These are phyloP conservation scores for Hippocampus comes DNA, from an alignment of 2,113 vertebrate genomes.

Conservation along the genomic window DNA sequence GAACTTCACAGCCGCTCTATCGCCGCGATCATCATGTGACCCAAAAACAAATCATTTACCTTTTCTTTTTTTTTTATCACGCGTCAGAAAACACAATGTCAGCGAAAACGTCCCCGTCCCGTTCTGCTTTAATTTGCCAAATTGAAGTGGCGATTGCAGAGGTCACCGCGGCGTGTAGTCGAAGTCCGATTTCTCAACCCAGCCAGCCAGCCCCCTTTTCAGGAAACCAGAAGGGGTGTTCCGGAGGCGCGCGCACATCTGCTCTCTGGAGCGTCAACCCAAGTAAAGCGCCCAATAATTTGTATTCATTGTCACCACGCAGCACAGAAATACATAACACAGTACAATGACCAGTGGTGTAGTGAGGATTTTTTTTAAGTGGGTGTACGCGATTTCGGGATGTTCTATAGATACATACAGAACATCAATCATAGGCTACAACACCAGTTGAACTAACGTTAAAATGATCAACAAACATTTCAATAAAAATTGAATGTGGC, in stretches of 20 bases:
- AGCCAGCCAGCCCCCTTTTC: neutral
- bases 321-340: too few relatives aligned
- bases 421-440: too few relatives aligned
- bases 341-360: too few relatives aligned
- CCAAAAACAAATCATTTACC: conserved; percentile 18
- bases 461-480: too few relatives aligned
- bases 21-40: conserved; percentile 37
- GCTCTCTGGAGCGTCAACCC: neutral
- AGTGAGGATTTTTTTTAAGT: too few relatives aligned
- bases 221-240: neutral
- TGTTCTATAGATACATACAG: too few relatives aligned
- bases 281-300: too few relatives aligned
- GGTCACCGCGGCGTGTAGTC: neutral
- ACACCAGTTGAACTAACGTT: too few relatives aligned
- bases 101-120: neutral
- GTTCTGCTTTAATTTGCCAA: neutral
- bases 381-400: too few relatives aligned
- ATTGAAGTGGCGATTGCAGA: neutral
- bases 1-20: neutral
- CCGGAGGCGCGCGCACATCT: conserved; percentile 44
- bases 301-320: too few relatives aligned
- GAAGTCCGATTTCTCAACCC: neutral
- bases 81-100: neutral
- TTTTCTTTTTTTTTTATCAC: conserved; percentile 4
- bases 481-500: too few relatives aligned